These are phyloP conservation scores for Cyaniris semiargus DNA, from an alignment of 2,888 invertebrate genomes.

Conservation along the genomic window DNA sequence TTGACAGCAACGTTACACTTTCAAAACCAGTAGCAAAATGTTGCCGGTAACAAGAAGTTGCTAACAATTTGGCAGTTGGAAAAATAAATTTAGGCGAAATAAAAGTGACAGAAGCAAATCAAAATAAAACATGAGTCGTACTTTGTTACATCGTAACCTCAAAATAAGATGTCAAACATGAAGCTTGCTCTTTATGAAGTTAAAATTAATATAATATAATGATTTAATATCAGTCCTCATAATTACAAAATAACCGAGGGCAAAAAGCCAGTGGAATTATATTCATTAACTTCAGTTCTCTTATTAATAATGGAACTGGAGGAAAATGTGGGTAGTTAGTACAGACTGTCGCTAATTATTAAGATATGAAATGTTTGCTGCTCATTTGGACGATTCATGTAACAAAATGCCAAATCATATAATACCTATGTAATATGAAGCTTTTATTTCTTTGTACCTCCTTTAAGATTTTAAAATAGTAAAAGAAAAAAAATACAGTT, in stretches of 20 bases:
- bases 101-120: background rate
- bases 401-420: background rate
- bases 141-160: background rate
- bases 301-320: background rate
- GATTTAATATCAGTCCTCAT: background rate
- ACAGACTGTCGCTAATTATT: slow-evolving; percentile 6
- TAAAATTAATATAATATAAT: background rate
- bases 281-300: background rate
- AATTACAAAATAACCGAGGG: background rate
- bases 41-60: background rate
- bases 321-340: background rate
- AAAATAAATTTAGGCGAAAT: background rate
- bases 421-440: background rate
- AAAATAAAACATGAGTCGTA: background rate
- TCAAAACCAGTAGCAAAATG: slow-evolving; percentile 2
- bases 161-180: background rate
- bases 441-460: background rate
- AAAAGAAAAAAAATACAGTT: background rate
- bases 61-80: background rate
- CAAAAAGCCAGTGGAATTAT: background rate
- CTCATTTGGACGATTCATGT: background rate
- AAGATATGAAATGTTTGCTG: background rate
- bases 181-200: background rate
- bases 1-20: background rate
- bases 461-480: too few species aligned